These are phyloP conservation scores for Pocillopora grandis DNA, from an alignment of 92 coral and sea anemone genomes.

Conservation along the genomic window DNA sequence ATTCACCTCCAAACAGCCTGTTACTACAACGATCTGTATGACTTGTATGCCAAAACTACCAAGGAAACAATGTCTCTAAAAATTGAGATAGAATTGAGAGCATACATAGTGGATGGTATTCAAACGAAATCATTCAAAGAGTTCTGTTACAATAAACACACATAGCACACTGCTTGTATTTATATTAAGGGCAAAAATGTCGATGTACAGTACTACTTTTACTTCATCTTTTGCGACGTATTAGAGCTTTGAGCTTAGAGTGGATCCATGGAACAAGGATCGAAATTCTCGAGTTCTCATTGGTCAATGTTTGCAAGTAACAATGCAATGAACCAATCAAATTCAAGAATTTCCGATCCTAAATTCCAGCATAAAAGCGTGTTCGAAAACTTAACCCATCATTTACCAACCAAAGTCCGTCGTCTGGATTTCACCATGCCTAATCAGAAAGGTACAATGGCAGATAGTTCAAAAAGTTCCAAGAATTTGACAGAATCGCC, in stretches of 20 bases:
- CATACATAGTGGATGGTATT: slow-evolving; percentile 43
- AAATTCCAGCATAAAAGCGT: slow-evolving; percentile 25
- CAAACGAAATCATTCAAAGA: slow-evolving; percentile 41
- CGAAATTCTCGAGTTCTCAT: slow-evolving; percentile 37
- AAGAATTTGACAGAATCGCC: too few species aligned
- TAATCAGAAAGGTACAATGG: too few species aligned
- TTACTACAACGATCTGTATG: slow-evolving; percentile 45
- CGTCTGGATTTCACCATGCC: too few species aligned
- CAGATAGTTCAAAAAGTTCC: too few species aligned
- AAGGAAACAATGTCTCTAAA: slow-evolving; percentile 40
- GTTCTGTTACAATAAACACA: slow-evolving; percentile 41
- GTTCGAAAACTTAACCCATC: slow-evolving; percentile 33
- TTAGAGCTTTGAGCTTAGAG: slow-evolving; percentile 27
- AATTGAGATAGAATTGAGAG: slow-evolving; percentile 42
- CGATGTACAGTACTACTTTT: slow-evolving; percentile 30
- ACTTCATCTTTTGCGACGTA: slow-evolving; percentile 30
- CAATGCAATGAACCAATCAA: slow-evolving; percentile 34
- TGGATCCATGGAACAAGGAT: slow-evolving; percentile 20
- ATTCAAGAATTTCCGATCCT: slow-evolving; percentile 49
- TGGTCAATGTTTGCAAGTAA: slow-evolving; percentile 18
- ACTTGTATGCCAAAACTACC: slow-evolving; percentile 44
- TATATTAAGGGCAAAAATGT: slow-evolving; percentile 49
- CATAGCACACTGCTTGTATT: slow-evolving; percentile 49
- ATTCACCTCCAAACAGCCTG: slow-evolving; percentile 39
- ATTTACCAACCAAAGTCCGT: too few species aligned